Base-by-base conservation (phyloP, 1,140 invertebrate genomes). In the Ceratosolen fusciceps region DNA sequence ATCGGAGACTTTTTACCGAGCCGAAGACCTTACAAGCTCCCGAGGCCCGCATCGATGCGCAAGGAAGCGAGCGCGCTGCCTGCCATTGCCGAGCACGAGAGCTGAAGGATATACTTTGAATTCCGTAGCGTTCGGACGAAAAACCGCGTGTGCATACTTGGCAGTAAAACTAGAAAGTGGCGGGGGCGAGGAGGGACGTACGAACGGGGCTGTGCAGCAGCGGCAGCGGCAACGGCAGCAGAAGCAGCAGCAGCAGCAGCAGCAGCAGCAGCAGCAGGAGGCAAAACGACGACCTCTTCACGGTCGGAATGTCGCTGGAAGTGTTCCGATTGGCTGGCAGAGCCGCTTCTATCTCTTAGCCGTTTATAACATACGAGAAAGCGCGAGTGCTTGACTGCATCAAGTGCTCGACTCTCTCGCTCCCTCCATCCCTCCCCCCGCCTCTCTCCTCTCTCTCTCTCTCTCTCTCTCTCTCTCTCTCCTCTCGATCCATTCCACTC, bases 291-390 rank as follows among this genome's bases (percentile, higher is more conserved):
- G 76, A 78, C 56, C 77, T 65, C 70, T 73, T 62, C 67, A 72
- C 56, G 71, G 49, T 56, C 71, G 77, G 77, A 79, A 79, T 79
- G 71, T 67, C 71, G 71, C 77, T 74, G 54, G 70, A 73, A 52
- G 77, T 67, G 71, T 37, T 39, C 31, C 43, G 77, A 79, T 79
- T 79, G 77, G 77, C 68, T 58, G 71, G 70, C 70, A 52, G 68
- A 73, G 54, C 60, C 49, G 56, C 58, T 67, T 79, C 58, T 72
- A 67, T 74, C 71, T 74, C 60, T 56, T 29, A 29, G 54, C 56
- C 72, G 72, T 60, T 60, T 74, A 74, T 60, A 74, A 74, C 72
- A 58, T 47, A 34, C 49, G 71, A 73, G 71, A 73, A 56, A 70
- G 39, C 49, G 19, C 49, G 52, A 56, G 52, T 58, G 24, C 37